Conservation (phyloP, 2,888 invertebrate genomes). For the Drosophila limbata region DNA sequence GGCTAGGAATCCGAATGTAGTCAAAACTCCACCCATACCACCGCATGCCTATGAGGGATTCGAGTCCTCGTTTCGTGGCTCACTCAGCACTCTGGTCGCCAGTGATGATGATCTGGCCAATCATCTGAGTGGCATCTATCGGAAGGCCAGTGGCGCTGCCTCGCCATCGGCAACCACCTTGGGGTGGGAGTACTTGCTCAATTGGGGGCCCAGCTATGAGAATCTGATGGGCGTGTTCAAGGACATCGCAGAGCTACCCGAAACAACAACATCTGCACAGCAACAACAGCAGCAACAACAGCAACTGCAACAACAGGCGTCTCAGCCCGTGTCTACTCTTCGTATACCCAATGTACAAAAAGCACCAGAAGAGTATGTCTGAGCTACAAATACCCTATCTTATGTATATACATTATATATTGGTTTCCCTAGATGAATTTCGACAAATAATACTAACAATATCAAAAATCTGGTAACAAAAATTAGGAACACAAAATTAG, state of each 20-base stretch:
- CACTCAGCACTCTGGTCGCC: conserved; percentile 96
- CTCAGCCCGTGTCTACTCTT: conserved; percentile 86
- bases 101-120: conserved; percentile 95
- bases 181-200: conserved; percentile 97
- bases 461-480: not conserved
- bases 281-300: conserved; percentile 87
- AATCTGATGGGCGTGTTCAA: conserved; percentile 97
- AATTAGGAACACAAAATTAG: not conserved
- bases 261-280: conserved; percentile 90
- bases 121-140: conserved; percentile 92
- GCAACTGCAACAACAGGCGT: conserved; percentile 90
- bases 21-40: conserved; percentile 89
- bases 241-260: conserved; percentile 97
- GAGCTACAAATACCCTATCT: conserved; percentile 38
- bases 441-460: not conserved
- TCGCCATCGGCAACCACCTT: conserved; percentile 92
- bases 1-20: conserved; percentile 88
- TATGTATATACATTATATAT: conserved; percentile 1
- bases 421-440: conserved; percentile 1
- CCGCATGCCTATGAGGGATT: conserved; percentile 95
- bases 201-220: conserved; percentile 98
- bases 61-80: conserved; percentile 97
- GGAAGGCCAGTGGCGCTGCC: conserved; percentile 89
- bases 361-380: conserved; percentile 96
- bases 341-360: conserved; percentile 93